Conservation (phyloP, 2,888 invertebrate species). For the Drepanosiphum platanoidis region DNA sequence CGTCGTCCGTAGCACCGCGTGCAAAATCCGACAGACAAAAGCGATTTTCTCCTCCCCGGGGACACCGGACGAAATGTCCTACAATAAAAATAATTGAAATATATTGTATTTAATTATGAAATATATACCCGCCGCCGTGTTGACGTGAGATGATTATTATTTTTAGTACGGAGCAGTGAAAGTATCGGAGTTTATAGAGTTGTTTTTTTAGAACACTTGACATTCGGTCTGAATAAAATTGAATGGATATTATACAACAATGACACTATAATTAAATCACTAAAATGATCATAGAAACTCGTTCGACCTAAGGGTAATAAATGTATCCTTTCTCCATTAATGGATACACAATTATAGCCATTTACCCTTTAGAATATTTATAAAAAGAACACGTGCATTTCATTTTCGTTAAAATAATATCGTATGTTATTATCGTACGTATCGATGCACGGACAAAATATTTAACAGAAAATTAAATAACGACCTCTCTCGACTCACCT, state of each 20-base stretch:
- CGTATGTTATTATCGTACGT: background rate
- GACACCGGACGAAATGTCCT: background rate
- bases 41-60: background rate
- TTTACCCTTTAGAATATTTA: conserved; percentile 2
- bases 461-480: background rate
- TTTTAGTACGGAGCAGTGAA: conserved; percentile 2
- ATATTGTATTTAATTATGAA: background rate
- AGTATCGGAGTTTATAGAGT: conserved; percentile 7
- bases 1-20: background rate
- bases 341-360: background rate
- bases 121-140: background rate
- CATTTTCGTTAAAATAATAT: conserved; percentile 3
- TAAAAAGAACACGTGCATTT: background rate
- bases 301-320: conserved; percentile 26
- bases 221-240: conserved; percentile 10
- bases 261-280: conserved; percentile 17
- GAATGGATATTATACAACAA: conserved; percentile 24
- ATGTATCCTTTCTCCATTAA: background rate
- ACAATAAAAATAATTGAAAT: background rate
- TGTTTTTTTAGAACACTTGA: conserved; percentile 11
- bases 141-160: background rate
- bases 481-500: too few species aligned
- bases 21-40: background rate
- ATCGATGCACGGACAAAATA: background rate
- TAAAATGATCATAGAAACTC: conserved; percentile 23